Conservation (phyloP, 2,113 vertebrate species). For the Chamaea fasciata region DNA sequence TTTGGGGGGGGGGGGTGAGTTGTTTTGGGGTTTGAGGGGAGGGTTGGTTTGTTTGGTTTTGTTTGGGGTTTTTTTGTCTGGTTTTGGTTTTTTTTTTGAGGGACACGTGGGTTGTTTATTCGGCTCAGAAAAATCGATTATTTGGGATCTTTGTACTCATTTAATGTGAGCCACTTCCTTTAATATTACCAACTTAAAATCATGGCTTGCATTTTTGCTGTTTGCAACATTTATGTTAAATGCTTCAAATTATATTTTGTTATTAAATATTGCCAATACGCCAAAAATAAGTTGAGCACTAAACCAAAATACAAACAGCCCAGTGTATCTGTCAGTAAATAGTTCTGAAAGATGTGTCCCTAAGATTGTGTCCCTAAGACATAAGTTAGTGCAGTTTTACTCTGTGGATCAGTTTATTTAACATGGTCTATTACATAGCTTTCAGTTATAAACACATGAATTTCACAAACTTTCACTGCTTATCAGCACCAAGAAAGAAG, state of each 20-base stretch:
- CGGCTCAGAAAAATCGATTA: background rate
- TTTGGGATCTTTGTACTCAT: background rate
- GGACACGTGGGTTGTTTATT: background rate
- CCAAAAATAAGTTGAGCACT: background rate
- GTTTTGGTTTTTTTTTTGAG: background rate
- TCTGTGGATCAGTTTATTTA: background rate
- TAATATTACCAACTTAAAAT: background rate
- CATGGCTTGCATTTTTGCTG: background rate
- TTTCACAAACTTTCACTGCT: background rate
- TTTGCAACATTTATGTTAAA: background rate
- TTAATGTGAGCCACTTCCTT: background rate
- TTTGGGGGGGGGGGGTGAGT: no score
- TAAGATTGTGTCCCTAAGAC: background rate
- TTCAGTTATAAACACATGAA: background rate
- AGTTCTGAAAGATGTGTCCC: background rate
- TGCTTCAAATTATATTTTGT: background rate
- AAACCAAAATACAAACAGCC: background rate
- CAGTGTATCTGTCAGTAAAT: background rate
- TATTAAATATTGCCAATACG: background rate
- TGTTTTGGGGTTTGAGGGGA: no score
- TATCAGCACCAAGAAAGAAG: background rate
- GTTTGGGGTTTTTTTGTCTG: no score
- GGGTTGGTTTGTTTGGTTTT: no score
- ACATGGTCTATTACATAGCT: background rate
- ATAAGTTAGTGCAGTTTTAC: background rate